Evolutionary conservation across 2,888 invertebrate species (phyloP).

Genomic region (Phalera bucephala): DNA sequence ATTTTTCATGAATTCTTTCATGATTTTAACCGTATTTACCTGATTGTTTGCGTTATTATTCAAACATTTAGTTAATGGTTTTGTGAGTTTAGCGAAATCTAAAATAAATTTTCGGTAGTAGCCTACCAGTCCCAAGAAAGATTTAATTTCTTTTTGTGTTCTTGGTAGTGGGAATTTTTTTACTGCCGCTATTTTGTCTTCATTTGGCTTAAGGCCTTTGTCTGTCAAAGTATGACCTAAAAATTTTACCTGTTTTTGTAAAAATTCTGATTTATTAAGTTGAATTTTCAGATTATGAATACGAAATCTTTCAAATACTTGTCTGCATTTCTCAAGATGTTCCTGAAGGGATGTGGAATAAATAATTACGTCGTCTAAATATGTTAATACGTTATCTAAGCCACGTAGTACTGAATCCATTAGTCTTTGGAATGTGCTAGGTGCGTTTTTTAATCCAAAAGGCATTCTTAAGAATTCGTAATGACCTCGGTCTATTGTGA

Average conservation of each 20-base stretch:
- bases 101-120: constrained; percentile 31
- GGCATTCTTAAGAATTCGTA: constrained; percentile 44
- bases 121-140: constrained; percentile 28
- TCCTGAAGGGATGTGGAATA: constrained; percentile 16
- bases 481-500: constrained; percentile 36
- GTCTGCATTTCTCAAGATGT: constrained; percentile 25
- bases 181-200: constrained; percentile 32
- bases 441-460: constrained; percentile 39
- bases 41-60: not conserved
- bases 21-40: not conserved
- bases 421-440: constrained; percentile 41
- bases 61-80: constrained; percentile 30
- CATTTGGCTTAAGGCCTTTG: constrained; percentile 29
- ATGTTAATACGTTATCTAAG: constrained; percentile 23
- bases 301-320: constrained; percentile 30
- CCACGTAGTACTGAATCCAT: constrained; percentile 41
- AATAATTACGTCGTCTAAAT: constrained; percentile 12
- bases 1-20: not conserved
- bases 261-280: too few relatives aligned
- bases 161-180: constrained; percentile 25
- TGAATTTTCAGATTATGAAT: constrained; percentile 25
- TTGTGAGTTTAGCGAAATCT: constrained; percentile 30
- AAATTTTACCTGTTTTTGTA: constrained; percentile 14
- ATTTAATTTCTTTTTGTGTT: constrained; percentile 30
- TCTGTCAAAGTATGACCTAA: constrained; percentile 23